Percentiles rank a stretch among this genome's conserved stretches.
These are phyloP conservation scores for Pseudomugil gertrudae DNA, from an alignment of 2,797 vertebrate genomes.

Conservation along the genomic window DNA sequence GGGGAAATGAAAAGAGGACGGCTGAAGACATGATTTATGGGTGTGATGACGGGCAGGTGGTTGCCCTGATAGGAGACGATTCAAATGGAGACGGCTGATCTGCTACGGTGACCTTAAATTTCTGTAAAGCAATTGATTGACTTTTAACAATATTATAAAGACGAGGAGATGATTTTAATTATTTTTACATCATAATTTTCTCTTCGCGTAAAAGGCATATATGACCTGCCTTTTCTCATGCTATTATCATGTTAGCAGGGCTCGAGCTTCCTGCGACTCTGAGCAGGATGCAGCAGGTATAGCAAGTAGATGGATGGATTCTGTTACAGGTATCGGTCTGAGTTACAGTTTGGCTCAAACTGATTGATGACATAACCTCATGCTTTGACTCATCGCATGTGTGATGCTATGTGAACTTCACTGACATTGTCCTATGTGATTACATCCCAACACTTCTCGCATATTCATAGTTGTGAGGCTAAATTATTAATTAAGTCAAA, in stretches of 20 bases:
- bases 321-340: conserved; percentile 11
- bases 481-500: conserved; percentile 29
- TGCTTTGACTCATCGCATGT: conserved; percentile 13
- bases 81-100: not conserved
- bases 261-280: not conserved
- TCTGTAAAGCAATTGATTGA: not conserved
- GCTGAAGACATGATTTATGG: not conserved
- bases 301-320: not conserved
- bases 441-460: conserved; percentile 34
- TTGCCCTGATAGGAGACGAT: not conserved
- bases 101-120: not conserved
- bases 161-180: not conserved
- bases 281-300: not conserved
- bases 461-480: conserved; percentile 48
- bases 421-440: conserved; percentile 23
- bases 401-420: not conserved
- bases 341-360: conserved; percentile 1
- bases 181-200: not conserved
- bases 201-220: not conserved
- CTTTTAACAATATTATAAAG: not conserved
- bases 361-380: conserved; percentile 16
- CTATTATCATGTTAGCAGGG: not conserved
- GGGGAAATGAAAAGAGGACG: not conserved
- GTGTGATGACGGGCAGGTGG: not conserved
- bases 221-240: not conserved